phyloP scores from a whole-genome alignment of 2,888 invertebrate species.

The Scaptomyza parva region DNA sequence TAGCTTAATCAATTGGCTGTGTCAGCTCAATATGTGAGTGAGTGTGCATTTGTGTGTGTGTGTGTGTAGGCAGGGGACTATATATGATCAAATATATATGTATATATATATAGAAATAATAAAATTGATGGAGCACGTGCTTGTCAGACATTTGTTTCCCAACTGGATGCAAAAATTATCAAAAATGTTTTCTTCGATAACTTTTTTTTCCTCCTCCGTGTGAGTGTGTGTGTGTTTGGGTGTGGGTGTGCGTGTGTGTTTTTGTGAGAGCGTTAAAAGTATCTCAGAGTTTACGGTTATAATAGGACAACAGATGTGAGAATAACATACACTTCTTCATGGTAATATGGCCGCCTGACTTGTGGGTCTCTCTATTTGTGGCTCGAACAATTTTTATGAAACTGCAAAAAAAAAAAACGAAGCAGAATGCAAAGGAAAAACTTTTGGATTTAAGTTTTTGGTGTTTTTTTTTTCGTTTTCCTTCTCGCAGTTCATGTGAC shows the following conservation, averaged over 20 bases:
- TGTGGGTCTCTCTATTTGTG: constrained; percentile 26
- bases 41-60: constrained; percentile 8
- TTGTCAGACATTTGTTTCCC: constrained; percentile 39
- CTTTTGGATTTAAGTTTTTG: constrained; percentile 62
- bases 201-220: not conserved
- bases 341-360: constrained; percentile 36
- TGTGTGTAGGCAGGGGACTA: constrained; percentile 30
- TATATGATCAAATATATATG: constrained; percentile 15
- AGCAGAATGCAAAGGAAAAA: constrained; percentile 43
- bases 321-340: constrained; percentile 10
- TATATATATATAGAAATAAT: constrained; percentile 26
- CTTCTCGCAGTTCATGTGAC: constrained; percentile 43
- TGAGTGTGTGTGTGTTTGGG: too few species aligned
- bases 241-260: too few species aligned
- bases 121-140: constrained; percentile 75
- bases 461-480: not conserved
- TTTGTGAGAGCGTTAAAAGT: constrained; percentile 13
- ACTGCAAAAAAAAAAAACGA: constrained; percentile 28
- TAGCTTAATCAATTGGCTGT: constrained; percentile 74
- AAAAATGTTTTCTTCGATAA: constrained; percentile 24
- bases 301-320: constrained; percentile 44
- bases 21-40: constrained; percentile 67
- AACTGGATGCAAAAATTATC: constrained; percentile 46
- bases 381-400: constrained; percentile 27
- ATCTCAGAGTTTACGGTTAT: constrained; percentile 27